Conservation (phyloP, 1,140 invertebrate species). For the Heliconius hermathena region DNA sequence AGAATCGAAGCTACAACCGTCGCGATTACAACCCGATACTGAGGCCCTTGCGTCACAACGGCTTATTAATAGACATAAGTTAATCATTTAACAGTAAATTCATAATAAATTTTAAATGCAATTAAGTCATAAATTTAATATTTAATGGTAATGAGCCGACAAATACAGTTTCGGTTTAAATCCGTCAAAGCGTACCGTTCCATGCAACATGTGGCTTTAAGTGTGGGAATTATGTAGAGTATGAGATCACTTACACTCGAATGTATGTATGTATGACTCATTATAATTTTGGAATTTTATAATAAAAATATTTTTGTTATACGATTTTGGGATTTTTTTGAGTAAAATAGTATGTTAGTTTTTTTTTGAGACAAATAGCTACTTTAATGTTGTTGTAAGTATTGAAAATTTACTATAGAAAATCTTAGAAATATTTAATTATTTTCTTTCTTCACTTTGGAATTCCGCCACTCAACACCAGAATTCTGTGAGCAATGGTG, state of each 20-base stretch:
- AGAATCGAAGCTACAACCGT: too few species aligned
- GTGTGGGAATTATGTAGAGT: constrained; percentile 10
- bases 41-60: too few species aligned
- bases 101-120: neutral
- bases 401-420: too few species aligned
- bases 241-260: constrained; percentile 5
- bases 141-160: neutral
- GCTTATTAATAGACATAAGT: too few species aligned
- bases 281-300: neutral
- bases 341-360: neutral
- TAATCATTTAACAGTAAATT: neutral
- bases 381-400: too few species aligned
- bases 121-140: constrained; percentile 6
- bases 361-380: too few species aligned
- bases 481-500: too few species aligned
- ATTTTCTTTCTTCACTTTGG: too few species aligned
- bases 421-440: too few species aligned
- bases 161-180: neutral
- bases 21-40: too few species aligned
- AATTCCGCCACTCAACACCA: too few species aligned
- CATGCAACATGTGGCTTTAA: neutral
- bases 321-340: neutral
- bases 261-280: neutral
- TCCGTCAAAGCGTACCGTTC: constrained; percentile 7
- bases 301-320: neutral